A percentile compares a stretch with the other conserved stretches of the same genome.
Evolutionary conservation across 2,888 invertebrate genomes (phyloP).

Genomic region (Elmis aenea): DNA sequence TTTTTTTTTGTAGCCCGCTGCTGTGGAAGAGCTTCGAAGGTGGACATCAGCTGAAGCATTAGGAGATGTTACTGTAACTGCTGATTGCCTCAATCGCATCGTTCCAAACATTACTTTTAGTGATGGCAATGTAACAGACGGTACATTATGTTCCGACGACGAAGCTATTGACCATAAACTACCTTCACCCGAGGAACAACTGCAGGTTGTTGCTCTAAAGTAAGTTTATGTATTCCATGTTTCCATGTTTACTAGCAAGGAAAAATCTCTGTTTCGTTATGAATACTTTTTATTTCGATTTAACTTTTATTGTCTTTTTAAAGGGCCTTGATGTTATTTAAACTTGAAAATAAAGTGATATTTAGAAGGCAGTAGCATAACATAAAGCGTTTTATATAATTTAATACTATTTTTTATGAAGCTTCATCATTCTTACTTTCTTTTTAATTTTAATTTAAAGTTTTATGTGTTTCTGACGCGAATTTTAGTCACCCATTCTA

Average conservation of each 20-base stretch:
- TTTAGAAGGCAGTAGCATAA: too few species aligned
- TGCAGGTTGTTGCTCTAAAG: conserved; percentile 78
- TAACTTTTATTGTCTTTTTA: too few species aligned
- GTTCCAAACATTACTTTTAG: conserved; percentile 46
- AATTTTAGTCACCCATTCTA: too few species aligned
- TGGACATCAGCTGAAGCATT: conserved; percentile 81
- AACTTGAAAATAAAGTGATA: too few species aligned
- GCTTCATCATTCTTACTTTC: too few species aligned
- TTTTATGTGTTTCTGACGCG: too few species aligned
- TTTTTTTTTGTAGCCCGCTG: conserved; percentile 66
- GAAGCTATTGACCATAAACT: conserved; percentile 79
- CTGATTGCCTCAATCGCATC: conserved; percentile 73
- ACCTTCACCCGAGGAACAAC: conserved; percentile 83
- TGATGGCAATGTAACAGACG: conserved; percentile 50
- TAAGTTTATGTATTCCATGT: conserved; percentile 45
- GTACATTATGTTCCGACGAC: conserved; percentile 53
- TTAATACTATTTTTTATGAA: too few species aligned
- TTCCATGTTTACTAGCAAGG: neutral
- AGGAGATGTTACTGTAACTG: conserved; percentile 75
- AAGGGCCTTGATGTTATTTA: too few species aligned
- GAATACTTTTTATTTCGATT: neutral
- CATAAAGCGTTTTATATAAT: too few species aligned
- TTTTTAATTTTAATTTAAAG: too few species aligned
- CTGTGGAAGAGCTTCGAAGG: conserved; percentile 71
- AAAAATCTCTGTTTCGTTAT: neutral